Evolutionary conservation across 2,797 vertebrate genomes (phyloP).

Genomic region (Chrysocyon brachyurus): DNA sequence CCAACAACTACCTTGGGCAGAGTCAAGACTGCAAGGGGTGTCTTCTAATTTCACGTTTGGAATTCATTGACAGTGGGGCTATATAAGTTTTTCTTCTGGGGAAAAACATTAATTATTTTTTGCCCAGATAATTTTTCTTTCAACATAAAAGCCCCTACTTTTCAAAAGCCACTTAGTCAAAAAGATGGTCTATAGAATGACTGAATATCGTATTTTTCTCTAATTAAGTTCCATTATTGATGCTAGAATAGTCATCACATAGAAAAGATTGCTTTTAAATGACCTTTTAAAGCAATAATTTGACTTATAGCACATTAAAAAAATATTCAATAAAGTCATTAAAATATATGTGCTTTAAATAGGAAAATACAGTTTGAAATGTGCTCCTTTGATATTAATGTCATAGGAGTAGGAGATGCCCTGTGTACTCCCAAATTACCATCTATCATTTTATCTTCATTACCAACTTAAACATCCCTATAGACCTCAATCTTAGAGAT

Average conservation of each 20-base stretch:
- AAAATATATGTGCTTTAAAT: not conserved
- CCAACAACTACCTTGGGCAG: not conserved
- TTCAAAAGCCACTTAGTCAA: not conserved
- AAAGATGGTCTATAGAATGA: not conserved
- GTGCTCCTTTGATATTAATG: not conserved
- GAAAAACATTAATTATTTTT: not conserved
- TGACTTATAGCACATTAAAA: not conserved
- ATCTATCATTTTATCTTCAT: not conserved
- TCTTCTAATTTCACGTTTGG: not conserved
- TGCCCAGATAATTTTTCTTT: not conserved
- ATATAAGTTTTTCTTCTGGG: not conserved
- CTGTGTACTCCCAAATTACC: not conserved
- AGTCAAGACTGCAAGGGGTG: not conserved
- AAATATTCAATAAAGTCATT: not conserved
- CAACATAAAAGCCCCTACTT: not conserved
- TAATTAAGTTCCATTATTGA: not conserved
- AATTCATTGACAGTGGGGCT: not conserved
- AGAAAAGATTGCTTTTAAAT: not conserved
- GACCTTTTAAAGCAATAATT: not conserved
- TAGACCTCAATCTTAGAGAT: not conserved
- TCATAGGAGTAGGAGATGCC: not conserved
- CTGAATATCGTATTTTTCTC: not conserved
- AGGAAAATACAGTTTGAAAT: not conserved
- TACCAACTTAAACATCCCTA: not conserved
- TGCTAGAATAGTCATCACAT: not conserved